Base-by-base conservation (phyloP, 2,888 invertebrate genomes). In the Coenonympha glycerion region DNA sequence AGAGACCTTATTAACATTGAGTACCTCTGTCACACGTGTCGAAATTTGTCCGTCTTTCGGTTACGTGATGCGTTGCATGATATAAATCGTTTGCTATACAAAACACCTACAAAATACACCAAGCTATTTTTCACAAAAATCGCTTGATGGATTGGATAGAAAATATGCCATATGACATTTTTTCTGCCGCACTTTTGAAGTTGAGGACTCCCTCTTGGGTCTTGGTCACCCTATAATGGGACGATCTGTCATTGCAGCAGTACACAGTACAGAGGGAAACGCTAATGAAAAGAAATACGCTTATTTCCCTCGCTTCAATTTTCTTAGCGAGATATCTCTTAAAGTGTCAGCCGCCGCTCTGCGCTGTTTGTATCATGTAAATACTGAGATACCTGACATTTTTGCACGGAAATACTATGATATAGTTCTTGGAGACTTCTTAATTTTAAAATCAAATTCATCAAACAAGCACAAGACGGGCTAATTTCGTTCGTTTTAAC, bases 231-330 rank as follows among this genome's bases (percentile, higher is more conserved):
- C 45, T 34, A 34, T 13, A 34, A 45, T 24, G 16, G 16, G n/a
- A 45, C 33, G 34, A 45, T 45, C 45, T 33, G 45, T 34, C 45
- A 34, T 24, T 22, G 22, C 22, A 45, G 44, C 44, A 45, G 48
- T 33, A 45, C 24, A 21, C 44, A 45, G 33, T 6, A 21, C 44
- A 45, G 33, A 6, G 44, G 47, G 51, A 40, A 53, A 47, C 55
- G 30, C 57, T 53, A 57, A 55, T 57, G 57, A 57, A 55, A 57
- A 53, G 53, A 55, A 57, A 53, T 55, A 51, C 53, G 30, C 26
- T 51, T 37, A 55, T 51, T 45, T 47, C 41, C 33, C 39, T 48
- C 18, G 45, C 47, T 55, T 48, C 45, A 44, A 47, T 50, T 50
- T 50, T 47, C 47, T 34, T 40, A 31, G 21, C 37, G n/a, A 40